These are phyloP conservation scores for Prionailurus bengalensis DNA, from an alignment of 2,113 vertebrate species.

Conservation along the genomic window DNA sequence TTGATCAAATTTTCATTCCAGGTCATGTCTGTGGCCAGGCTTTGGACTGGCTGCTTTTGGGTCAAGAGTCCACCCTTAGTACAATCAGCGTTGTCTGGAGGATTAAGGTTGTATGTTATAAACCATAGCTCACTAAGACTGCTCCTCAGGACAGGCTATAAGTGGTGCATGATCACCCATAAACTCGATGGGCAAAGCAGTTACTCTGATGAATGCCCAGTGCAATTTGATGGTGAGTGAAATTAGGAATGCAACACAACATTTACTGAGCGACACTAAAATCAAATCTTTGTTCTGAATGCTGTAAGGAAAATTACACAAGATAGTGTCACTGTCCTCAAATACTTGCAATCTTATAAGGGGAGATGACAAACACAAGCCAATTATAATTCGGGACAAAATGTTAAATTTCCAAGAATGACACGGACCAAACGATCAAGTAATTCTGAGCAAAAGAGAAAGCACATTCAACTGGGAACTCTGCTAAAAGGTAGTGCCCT, in stretches of 20 bases:
- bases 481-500: neutral
- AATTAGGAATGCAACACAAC: slow-evolving; percentile 30
- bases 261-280: neutral
- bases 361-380: neutral
- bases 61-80: neutral
- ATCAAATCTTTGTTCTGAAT: neutral
- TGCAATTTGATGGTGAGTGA: slow-evolving; percentile 9
- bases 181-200: neutral
- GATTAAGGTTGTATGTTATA: neutral
- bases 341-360: slow-evolving; percentile 16
- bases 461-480: neutral
- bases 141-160: neutral
- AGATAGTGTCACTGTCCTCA: neutral
- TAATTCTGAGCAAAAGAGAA: slow-evolving; percentile 30
- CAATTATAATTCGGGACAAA: neutral
- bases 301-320: neutral
- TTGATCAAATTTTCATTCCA: neutral
- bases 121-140: neutral
- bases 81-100: neutral
- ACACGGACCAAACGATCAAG: neutral
- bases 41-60: slow-evolving; percentile 22
- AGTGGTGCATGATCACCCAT: neutral
- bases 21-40: neutral
- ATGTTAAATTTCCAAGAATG: slow-evolving; percentile 10
- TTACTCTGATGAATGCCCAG: neutral